A percentile compares a stretch with the other conserved stretches of the same genome.
Evolutionary conservation across 2,113 vertebrate genomes (phyloP).

Genomic region (Ctenomys sociabilis): DNA sequence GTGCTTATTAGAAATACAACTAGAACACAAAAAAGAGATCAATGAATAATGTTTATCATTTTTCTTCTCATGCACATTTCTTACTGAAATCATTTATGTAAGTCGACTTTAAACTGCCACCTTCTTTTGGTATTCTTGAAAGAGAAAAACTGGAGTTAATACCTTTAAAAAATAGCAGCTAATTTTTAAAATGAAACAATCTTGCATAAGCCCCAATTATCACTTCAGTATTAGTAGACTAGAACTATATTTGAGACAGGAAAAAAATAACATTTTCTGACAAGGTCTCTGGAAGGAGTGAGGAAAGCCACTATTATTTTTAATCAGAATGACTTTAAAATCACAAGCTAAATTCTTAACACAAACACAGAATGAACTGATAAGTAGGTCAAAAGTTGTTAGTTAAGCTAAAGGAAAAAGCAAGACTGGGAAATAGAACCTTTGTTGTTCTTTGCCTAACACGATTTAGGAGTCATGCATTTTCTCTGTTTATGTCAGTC

Average conservation of each 20-base stretch:
- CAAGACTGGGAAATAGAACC: slow-evolving; percentile 32
- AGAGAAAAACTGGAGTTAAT: slow-evolving; percentile 43
- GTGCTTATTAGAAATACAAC: slow-evolving; percentile 25
- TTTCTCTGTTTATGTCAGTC: not conserved
- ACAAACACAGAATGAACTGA: slow-evolving; percentile 24
- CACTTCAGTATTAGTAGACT: slow-evolving; percentile 70
- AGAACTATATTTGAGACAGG: slow-evolving; percentile 66
- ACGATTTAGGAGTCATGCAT: not conserved
- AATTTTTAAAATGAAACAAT: slow-evolving; percentile 72
- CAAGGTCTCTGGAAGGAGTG: slow-evolving; percentile 68
- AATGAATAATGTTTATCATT: not conserved
- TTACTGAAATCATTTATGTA: slow-evolving; percentile 47
- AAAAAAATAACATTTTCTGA: slow-evolving; percentile 72
- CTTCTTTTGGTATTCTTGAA: slow-evolving; percentile 46
- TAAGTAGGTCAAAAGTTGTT: slow-evolving; percentile 65
- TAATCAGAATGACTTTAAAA: slow-evolving; percentile 67
- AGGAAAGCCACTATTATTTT: slow-evolving; percentile 77
- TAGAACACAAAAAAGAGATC: slow-evolving; percentile 1
- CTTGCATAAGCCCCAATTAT: slow-evolving; percentile 73
- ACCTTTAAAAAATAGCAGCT: slow-evolving; percentile 32
- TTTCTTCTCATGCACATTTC: not conserved
- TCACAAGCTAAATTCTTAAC: slow-evolving; percentile 65
- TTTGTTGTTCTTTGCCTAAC: not conserved
- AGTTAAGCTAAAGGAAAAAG: slow-evolving; percentile 42
- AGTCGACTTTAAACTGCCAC: slow-evolving; percentile 46